A percentile compares a stretch with the other conserved stretches of the same genome.
These are phyloP conservation scores for Otus sunia DNA, from an alignment of 2,113 vertebrate genomes.

Conservation along the genomic window DNA sequence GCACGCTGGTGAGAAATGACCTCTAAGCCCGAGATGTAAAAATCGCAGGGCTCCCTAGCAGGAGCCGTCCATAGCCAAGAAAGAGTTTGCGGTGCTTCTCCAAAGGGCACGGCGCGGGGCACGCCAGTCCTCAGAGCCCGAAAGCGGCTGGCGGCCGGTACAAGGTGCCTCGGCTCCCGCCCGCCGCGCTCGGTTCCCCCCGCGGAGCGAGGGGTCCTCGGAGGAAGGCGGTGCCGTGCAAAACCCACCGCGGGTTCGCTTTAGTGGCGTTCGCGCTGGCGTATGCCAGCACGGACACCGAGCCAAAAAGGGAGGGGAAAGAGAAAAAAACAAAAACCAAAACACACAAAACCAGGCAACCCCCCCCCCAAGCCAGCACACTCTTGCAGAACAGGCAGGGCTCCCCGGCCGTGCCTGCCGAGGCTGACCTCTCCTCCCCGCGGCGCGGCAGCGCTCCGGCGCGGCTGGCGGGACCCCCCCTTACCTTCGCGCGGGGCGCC, in stretches of 20 bases:
- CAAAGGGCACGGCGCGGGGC: neutral
- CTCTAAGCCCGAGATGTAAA: neutral
- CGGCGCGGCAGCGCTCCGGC: neutral
- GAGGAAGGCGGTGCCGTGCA: neutral
- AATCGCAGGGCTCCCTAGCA: neutral
- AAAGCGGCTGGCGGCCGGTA: neutral
- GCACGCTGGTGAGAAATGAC: neutral
- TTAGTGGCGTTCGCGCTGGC: accelerated
- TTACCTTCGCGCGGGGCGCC: constrained; percentile 6
- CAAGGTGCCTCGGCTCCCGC: neutral
- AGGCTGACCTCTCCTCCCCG: neutral
- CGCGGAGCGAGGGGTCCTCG: neutral
- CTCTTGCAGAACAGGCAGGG: neutral
- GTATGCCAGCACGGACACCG: neutral
- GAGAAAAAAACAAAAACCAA: neutral
- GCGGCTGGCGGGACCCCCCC: neutral
- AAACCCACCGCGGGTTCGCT: neutral
- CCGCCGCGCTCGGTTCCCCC: neutral
- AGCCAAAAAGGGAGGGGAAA: neutral
- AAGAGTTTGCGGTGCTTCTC: neutral
- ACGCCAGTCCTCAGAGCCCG: neutral
- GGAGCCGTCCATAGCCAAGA: neutral
- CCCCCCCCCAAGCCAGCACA: neutral
- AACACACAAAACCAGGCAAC: neutral
- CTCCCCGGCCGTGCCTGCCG: neutral